Conservation (phyloP, 64 coral and sea anemone species). For the Porites australiensis region DNA sequence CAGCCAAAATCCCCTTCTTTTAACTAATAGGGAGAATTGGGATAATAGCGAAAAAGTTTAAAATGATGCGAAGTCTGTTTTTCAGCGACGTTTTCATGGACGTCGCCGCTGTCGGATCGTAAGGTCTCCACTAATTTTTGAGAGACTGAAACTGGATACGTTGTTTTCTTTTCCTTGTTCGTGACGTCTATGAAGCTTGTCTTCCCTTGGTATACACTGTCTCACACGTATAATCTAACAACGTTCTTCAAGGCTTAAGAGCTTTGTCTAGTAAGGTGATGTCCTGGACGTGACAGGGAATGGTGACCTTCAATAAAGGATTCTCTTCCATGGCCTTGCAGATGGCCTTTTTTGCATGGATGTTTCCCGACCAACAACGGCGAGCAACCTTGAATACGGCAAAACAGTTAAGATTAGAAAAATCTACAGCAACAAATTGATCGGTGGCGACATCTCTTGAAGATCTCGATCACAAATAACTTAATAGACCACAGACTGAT, state of each 20-base stretch:
- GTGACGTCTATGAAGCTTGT: background rate
- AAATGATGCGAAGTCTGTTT: too few species aligned
- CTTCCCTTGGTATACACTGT: background rate
- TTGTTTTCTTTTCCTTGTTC: background rate
- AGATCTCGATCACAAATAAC: too few species aligned
- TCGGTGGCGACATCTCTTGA: too few species aligned
- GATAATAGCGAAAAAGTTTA: too few species aligned
- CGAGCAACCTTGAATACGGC: slow-evolving; percentile 61
- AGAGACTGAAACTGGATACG: too few species aligned
- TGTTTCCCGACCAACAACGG: slow-evolving; percentile 72
- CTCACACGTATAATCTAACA: background rate
- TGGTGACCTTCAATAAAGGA: slow-evolving; percentile 69
- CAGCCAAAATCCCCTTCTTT: too few species aligned
- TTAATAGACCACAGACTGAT: too few species aligned
- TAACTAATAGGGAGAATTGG: too few species aligned
- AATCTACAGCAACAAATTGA: too few species aligned
- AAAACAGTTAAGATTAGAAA: background rate
- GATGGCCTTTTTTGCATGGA: slow-evolving; percentile 72
- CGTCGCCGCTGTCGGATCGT: too few species aligned
- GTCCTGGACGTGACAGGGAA: slow-evolving; percentile 56
- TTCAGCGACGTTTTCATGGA: too few species aligned
- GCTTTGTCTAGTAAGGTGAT: slow-evolving; percentile 34
- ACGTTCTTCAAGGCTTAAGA: slow-evolving; percentile 33
- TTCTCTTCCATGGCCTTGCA: slow-evolving; percentile 72
- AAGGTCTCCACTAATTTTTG: too few species aligned